Base-by-base conservation (phyloP, 92 coral and sea anemone genomes). In the Montipora capitata region DNA sequence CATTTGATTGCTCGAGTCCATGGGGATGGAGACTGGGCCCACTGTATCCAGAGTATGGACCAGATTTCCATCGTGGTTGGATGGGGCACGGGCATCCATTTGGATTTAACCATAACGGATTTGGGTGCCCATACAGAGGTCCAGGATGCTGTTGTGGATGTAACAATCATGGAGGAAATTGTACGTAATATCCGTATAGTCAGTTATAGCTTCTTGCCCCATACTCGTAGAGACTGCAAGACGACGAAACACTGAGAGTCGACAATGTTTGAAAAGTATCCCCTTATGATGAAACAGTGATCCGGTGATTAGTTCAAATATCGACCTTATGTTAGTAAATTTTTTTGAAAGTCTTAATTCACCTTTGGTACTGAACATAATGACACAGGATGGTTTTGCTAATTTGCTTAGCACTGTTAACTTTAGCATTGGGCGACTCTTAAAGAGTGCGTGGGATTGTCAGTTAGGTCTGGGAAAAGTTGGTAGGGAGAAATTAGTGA, bases 11-110 rank as follows among this genome's bases (percentile, higher is more conserved):
- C 59, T 41, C 70, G 40, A 62, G 70, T 72, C 87, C 87, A 8
- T 83, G 87, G 87, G 87, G 87, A 40, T 83, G 87, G 87, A 40
- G 68, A 5, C 87, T 80, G 13, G 87, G 87, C 42, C 87, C 87
- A 41, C 41, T 58, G 5, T 83, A 72, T 20, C 87, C 87, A 11
- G 87, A 83, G 43, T 83, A 83, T 57, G 87, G 87, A 14, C 80
- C 87, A n/a, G 4, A 73, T 73, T 72, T 83, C 20, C 62, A 72
- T 42, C 87, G 45, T 16, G 79, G 62, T 1, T 72, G 80, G 71
- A 66, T 45, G 48, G 87, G 87, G 35, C 59, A 20, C 11, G 59
- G 49, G 10, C 41, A 57, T 42, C 79, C 61, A 2, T 20, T 61
- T 59, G 87, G 87, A 72, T 82, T 13, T 42, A 43, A 82, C 43